phyloP scores from a whole-genome alignment of 2,797 vertebrate genomes.

The Phoeniculus purpureus region DNA sequence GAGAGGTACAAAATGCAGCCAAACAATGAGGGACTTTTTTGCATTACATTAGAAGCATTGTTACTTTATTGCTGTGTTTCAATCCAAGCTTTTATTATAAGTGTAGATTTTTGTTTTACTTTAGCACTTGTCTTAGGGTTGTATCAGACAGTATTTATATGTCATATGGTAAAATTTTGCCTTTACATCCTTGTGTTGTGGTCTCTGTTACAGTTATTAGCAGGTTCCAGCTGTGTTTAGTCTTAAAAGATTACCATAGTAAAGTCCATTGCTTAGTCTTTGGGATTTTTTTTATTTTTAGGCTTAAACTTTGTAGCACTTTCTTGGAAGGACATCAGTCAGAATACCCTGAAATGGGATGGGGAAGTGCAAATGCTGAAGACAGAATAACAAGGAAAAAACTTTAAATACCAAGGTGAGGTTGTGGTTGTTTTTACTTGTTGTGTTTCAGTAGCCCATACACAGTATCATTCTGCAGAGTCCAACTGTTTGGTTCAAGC shows the following conservation, averaged over 20 bases:
- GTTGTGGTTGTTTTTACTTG: background rate
- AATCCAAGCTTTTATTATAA: background rate
- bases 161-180: background rate
- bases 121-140: background rate
- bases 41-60: background rate
- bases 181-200: background rate
- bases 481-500: background rate
- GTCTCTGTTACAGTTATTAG: background rate
- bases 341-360: background rate
- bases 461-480: background rate
- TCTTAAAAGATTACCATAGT: background rate
- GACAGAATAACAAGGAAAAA: conserved; percentile 27
- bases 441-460: background rate
- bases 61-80: background rate
- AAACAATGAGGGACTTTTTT: fast-evolving
- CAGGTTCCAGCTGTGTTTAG: background rate
- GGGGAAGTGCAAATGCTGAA: conserved; percentile 6
- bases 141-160: background rate
- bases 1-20: conserved; percentile 46
- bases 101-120: background rate
- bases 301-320: conserved; percentile 51
- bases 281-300: background rate
- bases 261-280: background rate
- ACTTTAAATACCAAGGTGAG: conserved; percentile 37
- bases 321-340: conserved; percentile 11